phyloP scores from a whole-genome alignment of 64 coral and sea anemone species.

The Pocillopora verrucosa region DNA sequence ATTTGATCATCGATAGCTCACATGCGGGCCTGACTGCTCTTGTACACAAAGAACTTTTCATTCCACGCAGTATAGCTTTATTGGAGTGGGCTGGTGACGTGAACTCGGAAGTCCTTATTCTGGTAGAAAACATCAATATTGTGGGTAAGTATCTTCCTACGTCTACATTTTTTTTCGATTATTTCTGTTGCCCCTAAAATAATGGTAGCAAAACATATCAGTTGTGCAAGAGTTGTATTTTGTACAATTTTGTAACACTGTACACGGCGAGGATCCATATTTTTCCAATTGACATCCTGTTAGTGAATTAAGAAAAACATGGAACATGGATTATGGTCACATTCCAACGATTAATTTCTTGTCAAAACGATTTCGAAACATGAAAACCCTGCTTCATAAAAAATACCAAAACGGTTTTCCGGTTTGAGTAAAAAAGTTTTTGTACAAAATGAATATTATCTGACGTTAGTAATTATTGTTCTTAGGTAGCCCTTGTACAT shows the following conservation, averaged over 20 bases:
- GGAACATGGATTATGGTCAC: too few species aligned
- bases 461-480: too few species aligned
- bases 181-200: background rate
- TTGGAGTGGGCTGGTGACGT: conserved; percentile 42
- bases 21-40: background rate
- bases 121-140: conserved; percentile 35
- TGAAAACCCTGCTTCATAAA: too few species aligned
- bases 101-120: conserved; percentile 52
- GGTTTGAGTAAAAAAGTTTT: too few species aligned
- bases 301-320: too few species aligned
- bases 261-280: too few species aligned
- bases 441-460: too few species aligned
- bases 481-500: conserved; percentile 67
- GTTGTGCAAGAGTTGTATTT: background rate
- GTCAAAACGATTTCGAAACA: too few species aligned
- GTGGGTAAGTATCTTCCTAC: conserved; percentile 13
- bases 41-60: conserved; percentile 46
- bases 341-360: too few species aligned
- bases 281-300: too few species aligned
- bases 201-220: background rate
- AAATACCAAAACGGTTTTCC: too few species aligned
- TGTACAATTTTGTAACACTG: too few species aligned
- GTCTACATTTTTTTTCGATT: background rate
- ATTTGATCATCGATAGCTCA: conserved; percentile 11
- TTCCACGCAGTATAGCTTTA: background rate